Evolutionary conservation across 2,888 invertebrate species (phyloP), one percentile per base, ranked within the genome.

Genomic region (Germaria angustata): DNA sequence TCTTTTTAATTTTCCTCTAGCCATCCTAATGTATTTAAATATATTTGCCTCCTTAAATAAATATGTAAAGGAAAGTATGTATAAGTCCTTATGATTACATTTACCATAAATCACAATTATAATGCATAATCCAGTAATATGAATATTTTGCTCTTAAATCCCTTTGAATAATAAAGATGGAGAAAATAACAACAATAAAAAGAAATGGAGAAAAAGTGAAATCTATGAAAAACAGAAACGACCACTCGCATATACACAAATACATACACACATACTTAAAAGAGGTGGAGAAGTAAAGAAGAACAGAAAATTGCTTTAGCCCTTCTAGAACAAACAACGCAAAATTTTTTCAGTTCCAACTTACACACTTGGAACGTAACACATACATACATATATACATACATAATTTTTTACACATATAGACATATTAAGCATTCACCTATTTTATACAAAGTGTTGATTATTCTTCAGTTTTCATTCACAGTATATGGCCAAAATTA

Each of bases 61-160:
- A 51, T 22, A 41, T 20, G n/a, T n/a, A n/a, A n/a, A n/a, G 53
- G 17, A 41, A 11, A 57, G 36, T 55, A 71, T 81, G 72, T 46
- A 66, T 61, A 75, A 76, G 66, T 73, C 79, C 65, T 53, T 66
- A 66, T 55, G 82, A 82, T 82, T 79, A 75, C 75, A 82, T 78
- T 79, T 61, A 61, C 79, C 82, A 82, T 82, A 82, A 82, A 82
- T 82, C 79, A 82, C 82, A 82, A 82, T 82, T 82, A 82, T 79
- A 76, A 72, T 79, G 65, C 82, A 82, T 82, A 82, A 82, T 82
- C 82, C 79, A 75, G 79, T 82, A 71, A 79, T 76, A 82, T 82
- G 79, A 82, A 82, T 82, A 82, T 82, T 82, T 82, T 82, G 71
- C 71, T 76, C 46, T 82, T 59, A 79, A 82, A 72, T 82, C 82